A percentile compares a stretch with the other conserved stretches of the same genome.
Evolutionary conservation across 2,113 vertebrate genomes (phyloP).

Genomic region (Microcebus griseorufus): DNA sequence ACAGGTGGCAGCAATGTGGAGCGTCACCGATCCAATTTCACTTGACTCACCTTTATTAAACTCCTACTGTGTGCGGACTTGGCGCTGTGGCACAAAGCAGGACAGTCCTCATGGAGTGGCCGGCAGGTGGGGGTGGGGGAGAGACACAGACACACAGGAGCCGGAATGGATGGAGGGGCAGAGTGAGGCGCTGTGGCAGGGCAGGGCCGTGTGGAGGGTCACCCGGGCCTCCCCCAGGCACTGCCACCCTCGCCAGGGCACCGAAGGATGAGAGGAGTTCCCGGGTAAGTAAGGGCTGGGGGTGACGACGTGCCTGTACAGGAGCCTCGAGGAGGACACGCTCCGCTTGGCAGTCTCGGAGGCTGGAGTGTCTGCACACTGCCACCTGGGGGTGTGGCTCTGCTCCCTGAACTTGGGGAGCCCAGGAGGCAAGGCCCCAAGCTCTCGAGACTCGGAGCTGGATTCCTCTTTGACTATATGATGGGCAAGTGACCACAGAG

Average conservation of each 20-base stretch:
- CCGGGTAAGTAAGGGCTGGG: too few relatives aligned
- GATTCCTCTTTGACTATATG: neutral
- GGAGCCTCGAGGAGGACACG: neutral
- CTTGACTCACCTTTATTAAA: neutral
- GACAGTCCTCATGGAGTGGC: neutral
- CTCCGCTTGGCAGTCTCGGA: neutral
- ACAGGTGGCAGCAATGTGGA: too few relatives aligned
- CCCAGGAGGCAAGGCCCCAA: neutral
- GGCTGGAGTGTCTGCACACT: rapidly evolving
- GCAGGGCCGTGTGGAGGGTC: neutral
- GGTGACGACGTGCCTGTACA: rapidly evolving
- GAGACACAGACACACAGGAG: neutral
- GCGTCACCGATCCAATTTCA: neutral
- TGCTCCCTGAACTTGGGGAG: neutral
- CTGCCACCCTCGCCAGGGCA: rapidly evolving
- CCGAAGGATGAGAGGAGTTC: neutral
- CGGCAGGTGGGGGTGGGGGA: neutral
- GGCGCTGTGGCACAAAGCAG: neutral
- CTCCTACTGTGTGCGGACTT: rapidly evolving
- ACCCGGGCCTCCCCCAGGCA: rapidly evolving
- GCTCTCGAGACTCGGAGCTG: neutral
- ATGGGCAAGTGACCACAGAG: neutral
- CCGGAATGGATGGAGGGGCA: neutral
- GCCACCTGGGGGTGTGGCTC: rapidly evolving
- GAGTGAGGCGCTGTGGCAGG: neutral